Base-by-base conservation (phyloP, 2,888 invertebrate genomes). In the Vesta saturnalis region DNA sequence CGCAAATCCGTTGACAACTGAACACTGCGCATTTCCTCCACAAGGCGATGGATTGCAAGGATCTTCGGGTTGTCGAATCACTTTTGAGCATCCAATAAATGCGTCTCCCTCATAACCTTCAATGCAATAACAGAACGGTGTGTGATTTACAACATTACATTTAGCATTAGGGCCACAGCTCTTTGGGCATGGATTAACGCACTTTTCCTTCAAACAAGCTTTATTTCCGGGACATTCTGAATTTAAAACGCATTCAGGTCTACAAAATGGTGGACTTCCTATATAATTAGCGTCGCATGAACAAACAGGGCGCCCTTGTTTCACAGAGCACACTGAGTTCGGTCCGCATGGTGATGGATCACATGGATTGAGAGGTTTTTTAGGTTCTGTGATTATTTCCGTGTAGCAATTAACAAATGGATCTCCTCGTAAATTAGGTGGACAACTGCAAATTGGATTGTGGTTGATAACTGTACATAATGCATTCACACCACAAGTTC, bases 401-500 rank as follows among this genome's bases (percentile, higher is more conserved):
- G 83, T 83, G 70, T 85, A 85, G 77, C 94, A 94, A 54, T 88
- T 89, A 10, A 89, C 86, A 78, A 94, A 94, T 54, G 95, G 95
- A 89, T 95, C 93, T 10, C 95, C 95, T 67, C 90, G 88, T 80
- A 90, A 89, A 35, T 90, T 92, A 16, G 86, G 83, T 30, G 91
- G 89, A 81, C 95, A 95, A 72, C 89, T 92, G 79, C 95, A 95
- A 74, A 94, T 90, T 1, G 95, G 94, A 82, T 94, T 94, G 80
- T 95, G 95, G 80, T 94, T 93, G 21, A 94, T 88, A 0, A 94
- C 93, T 57, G 90, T 88, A 80, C 95, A 95, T 46, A 89, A 84
- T 0, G 95, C 93, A 66, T 89, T 89, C 1, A 89, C 83, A 15
- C 94, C 95, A 81, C 95, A 95, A 67, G 92, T 92, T 54, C 93